Percentiles rank a stretch among this genome's conserved stretches.
Evolutionary conservation across 2,888 invertebrate genomes (phyloP).

Genomic region (Latrodectus hesperus): DNA sequence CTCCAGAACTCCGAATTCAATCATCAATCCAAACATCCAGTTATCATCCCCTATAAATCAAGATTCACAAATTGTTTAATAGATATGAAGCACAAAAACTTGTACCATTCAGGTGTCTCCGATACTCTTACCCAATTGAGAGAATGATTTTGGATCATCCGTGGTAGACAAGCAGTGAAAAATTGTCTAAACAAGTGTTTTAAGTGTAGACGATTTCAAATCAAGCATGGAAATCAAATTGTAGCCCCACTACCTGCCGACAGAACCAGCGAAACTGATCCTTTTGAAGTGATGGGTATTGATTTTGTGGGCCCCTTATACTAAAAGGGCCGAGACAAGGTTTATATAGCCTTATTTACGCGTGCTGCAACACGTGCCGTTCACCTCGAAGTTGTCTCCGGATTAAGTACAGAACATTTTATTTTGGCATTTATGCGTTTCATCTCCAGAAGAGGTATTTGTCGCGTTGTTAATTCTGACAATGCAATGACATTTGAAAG

Average conservation of each 20-base stretch:
- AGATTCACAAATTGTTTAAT: constrained; percentile 16
- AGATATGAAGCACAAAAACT: neutral
- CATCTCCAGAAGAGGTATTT: no score
- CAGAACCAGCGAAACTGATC: neutral
- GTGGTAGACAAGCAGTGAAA: constrained; percentile 14
- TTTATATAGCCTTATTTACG: no score
- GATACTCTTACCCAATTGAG: constrained; percentile 14
- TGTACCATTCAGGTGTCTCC: no score
- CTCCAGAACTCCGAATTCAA: constrained; percentile 1
- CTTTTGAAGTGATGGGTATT: neutral
- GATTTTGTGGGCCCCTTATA: no score
- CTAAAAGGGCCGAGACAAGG: no score
- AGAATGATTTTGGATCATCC: constrained; percentile 11
- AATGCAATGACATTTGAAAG: no score
- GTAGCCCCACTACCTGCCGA: neutral
- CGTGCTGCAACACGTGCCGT: neutral
- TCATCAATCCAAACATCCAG: neutral
- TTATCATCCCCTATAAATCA: constrained; percentile 1
- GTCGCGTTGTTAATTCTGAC: no score
- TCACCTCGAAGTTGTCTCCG: constrained; percentile 2
- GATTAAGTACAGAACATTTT: no score
- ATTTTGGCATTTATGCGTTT: no score
- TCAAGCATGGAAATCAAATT: neutral
- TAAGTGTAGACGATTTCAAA: neutral
- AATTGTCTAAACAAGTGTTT: constrained; percentile 6